Conservation (phyloP, 2,113 vertebrate genomes). For the Bubo bubo region DNA sequence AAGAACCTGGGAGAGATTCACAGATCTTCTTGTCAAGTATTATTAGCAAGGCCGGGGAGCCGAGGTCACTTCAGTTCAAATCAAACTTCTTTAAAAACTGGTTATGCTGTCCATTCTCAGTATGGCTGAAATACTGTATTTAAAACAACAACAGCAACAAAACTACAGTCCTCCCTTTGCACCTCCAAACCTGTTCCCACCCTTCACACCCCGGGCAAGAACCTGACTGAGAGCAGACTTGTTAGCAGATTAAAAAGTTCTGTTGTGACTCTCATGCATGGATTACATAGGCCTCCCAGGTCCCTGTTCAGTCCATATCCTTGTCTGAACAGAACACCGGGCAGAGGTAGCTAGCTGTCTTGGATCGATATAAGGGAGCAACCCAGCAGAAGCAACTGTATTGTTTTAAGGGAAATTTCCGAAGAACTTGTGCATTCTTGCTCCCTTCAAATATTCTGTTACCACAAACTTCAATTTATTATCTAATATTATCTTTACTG, state of each 20-base stretch:
- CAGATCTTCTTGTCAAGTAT: background rate
- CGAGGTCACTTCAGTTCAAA: background rate
- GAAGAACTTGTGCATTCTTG: background rate
- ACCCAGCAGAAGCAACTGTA: background rate
- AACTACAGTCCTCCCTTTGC: background rate
- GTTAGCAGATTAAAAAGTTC: background rate
- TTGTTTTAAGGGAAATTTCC: background rate
- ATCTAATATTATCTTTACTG: background rate
- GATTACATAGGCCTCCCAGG: background rate
- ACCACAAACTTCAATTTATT: background rate
- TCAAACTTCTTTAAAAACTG: background rate
- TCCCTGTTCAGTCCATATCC: background rate
- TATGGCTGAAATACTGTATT: background rate
- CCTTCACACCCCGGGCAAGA: background rate
- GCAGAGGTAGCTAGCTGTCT: background rate
- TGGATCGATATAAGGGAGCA: background rate
- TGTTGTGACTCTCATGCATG: background rate
- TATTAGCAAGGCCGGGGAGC: background rate
- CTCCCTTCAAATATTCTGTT: background rate
- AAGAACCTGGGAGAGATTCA: background rate
- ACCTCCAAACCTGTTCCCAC: background rate
- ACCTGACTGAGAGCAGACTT: background rate
- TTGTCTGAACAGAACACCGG: rapidly evolving
- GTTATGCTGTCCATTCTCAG: background rate
- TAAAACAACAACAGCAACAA: background rate